Percentiles rank a stretch among this genome's conserved stretches.
phyloP scores from a whole-genome alignment of 2,888 invertebrate genomes.

The Rotaria magnacalcarata region DNA sequence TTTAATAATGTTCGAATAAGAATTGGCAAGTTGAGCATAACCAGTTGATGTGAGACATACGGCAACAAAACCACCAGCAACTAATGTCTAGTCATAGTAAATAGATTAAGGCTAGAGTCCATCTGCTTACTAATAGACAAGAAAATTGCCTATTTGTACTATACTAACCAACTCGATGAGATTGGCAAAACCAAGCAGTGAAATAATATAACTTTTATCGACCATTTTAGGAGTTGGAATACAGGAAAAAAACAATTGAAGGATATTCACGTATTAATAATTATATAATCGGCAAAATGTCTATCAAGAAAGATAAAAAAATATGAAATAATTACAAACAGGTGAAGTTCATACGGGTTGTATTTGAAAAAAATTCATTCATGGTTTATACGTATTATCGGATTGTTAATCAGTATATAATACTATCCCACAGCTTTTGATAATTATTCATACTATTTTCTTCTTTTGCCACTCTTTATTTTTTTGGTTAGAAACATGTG shows the following conservation, averaged over 20 bases:
- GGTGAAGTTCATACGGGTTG: no score
- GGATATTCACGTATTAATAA: no score
- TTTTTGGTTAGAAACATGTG: not conserved
- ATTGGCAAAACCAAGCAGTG: not conserved
- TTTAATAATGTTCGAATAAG: not conserved
- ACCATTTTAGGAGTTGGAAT: not conserved
- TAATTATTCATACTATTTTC: not conserved
- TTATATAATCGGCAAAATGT: no score
- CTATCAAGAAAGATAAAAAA: not conserved
- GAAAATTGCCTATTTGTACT: not conserved
- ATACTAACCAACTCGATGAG: not conserved
- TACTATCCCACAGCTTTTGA: no score
- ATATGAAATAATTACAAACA: not conserved
- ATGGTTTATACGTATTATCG: no score
- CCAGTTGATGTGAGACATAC: not conserved
- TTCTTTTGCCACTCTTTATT: not conserved
- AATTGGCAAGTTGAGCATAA: not conserved
- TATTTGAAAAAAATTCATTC: no score
- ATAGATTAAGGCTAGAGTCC: not conserved
- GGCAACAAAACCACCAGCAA: conserved; percentile 2
- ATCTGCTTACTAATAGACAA: not conserved
- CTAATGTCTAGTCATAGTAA: not conserved
- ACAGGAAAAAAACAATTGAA: not conserved
- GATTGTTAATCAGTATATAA: no score
- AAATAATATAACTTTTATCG: not conserved